Conservation (phyloP, 2,797 vertebrate species). For the Champsocephalus gunnari region DNA sequence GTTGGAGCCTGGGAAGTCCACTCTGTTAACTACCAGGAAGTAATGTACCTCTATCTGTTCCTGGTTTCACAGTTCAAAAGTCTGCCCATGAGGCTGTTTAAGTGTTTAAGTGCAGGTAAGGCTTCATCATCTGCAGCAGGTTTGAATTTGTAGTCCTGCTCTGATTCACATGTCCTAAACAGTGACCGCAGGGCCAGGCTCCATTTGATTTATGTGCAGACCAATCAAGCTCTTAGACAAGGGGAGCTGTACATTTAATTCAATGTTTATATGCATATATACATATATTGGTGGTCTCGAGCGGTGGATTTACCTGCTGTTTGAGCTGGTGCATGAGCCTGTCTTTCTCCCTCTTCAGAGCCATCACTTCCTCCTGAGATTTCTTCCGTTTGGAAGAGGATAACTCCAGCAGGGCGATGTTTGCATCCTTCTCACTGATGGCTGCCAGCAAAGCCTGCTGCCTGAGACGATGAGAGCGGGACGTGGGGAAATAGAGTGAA, state of each 20-base stretch:
- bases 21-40: slow-evolving; percentile 70
- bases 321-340: slow-evolving; percentile 96
- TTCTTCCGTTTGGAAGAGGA: slow-evolving; percentile 92
- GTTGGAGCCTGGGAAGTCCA: slow-evolving; percentile 58
- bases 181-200: slow-evolving; percentile 52
- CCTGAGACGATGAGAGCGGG: slow-evolving; percentile 75
- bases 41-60: slow-evolving; percentile 72
- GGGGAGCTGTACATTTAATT: slow-evolving; percentile 36
- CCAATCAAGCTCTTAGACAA: slow-evolving; percentile 41
- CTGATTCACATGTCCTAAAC: slow-evolving; percentile 55
- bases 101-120: slow-evolving; percentile 46
- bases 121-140: slow-evolving; percentile 56
- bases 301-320: slow-evolving; percentile 92
- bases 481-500: not conserved
- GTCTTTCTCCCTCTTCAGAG: slow-evolving; percentile 96
- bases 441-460: slow-evolving; percentile 96
- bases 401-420: slow-evolving; percentile 83
- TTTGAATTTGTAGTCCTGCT: slow-evolving; percentile 64
- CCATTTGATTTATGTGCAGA: slow-evolving; percentile 44
- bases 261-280: slow-evolving; percentile 37
- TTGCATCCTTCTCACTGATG: slow-evolving; percentile 98
- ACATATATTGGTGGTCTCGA: slow-evolving; percentile 74
- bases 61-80: slow-evolving; percentile 69
- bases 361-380: slow-evolving; percentile 95
- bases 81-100: slow-evolving; percentile 53